Evolutionary conservation across 2,797 vertebrate genomes (phyloP), one percentile per base, ranked within the genome.

Genomic region (Gobio occitaniae): DNA sequence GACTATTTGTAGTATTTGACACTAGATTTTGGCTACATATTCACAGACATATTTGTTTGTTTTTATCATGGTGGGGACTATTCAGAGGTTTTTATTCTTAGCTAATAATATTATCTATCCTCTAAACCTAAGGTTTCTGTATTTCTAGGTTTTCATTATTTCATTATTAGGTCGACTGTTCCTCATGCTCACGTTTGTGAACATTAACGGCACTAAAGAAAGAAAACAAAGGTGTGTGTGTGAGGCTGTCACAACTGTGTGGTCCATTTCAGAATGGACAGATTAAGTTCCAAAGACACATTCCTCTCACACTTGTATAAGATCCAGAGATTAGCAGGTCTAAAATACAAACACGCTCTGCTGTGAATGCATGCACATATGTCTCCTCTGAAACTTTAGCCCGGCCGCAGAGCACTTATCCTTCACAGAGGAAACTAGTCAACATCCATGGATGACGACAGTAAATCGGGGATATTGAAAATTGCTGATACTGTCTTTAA

Each of bases 311-410:
- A 61, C 75, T 59, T 61, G 61, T 61, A 41, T 56, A 38, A n/a
- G 32, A 78, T 59, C 54, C 36, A 21, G 75, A 78, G 75, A 38
- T 78, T 61, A 78, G 36, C 75, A 41, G 54, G 36, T 78, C 54
- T 78, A 25, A 61, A 78, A 77, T 77, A 77, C 36, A 77, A 2
- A 13, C 74, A 38, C 19, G 17, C 0, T 11, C 41, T 44, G 54
- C 75, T n/a, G 19, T 61, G 75, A 78, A 61, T 61, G 32, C 36
- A 9, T 44, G 54, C 4, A 16, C n/a, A 41, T 32, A 32, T 61
- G 54, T 61, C 36, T 61, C 36, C 13, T 5, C 17, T 77, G 75
- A 77, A 44, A 44, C 75, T n/a, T 25, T 41, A 77, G n/a, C 74
- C 47, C 4, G 10, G 1, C 16, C 6, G 1, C 71, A 52, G 48